A percentile compares a stretch with the other conserved stretches of the same genome.
Evolutionary conservation across 2,888 invertebrate species (phyloP).

Genomic region (Alviniconcha strummeri): DNA sequence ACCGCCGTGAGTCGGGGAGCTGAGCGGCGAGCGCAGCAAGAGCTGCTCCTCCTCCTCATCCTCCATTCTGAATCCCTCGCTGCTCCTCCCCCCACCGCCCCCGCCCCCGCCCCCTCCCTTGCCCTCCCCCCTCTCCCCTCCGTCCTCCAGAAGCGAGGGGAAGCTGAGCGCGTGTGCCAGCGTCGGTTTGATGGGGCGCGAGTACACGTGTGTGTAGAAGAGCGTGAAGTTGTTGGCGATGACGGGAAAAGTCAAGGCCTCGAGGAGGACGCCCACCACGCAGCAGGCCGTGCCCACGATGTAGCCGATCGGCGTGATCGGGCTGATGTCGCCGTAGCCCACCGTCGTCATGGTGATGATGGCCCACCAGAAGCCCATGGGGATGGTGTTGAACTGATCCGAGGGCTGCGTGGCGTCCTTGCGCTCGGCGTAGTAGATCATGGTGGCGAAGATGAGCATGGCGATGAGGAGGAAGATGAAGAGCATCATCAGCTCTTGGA

Average conservation of each 20-base stretch:
- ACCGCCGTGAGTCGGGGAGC: slow-evolving; percentile 28
- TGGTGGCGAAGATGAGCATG: slow-evolving; percentile 71
- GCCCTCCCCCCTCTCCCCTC: neutral
- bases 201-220: slow-evolving; percentile 71
- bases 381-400: slow-evolving; percentile 70
- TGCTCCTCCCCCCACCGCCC: neutral
- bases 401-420: slow-evolving; percentile 61
- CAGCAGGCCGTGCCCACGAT: slow-evolving; percentile 69
- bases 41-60: slow-evolving; percentile 29
- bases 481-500: slow-evolving; percentile 72
- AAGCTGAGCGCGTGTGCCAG: neutral
- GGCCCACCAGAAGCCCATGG: slow-evolving; percentile 74
- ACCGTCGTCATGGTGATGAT: slow-evolving; percentile 73
- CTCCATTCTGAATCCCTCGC: neutral
- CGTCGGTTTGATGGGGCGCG: slow-evolving; percentile 44
- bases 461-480: slow-evolving; percentile 72
- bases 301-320: slow-evolving; percentile 65
- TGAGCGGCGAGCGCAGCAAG: slow-evolving; percentile 22
- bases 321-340: slow-evolving; percentile 70
- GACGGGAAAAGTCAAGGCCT: slow-evolving; percentile 71
- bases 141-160: neutral
- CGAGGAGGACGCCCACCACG: slow-evolving; percentile 69
- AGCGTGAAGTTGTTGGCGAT: slow-evolving; percentile 72
- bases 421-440: slow-evolving; percentile 72
- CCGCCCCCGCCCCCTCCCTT: neutral